These are phyloP conservation scores for Litoditis marina DNA, from an alignment of 2,888 invertebrate genomes.

Conservation along the genomic window DNA sequence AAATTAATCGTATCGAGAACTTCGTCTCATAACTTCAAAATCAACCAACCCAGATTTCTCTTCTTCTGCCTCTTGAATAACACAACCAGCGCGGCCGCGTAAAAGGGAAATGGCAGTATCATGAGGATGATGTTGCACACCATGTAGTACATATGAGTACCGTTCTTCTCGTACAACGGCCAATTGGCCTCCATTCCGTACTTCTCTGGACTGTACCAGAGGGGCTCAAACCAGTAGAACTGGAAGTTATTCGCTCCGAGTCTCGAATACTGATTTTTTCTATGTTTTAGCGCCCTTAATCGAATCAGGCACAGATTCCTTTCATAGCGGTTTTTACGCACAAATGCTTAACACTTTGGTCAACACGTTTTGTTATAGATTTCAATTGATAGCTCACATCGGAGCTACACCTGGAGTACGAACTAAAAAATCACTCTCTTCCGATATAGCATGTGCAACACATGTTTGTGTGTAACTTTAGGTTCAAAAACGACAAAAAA, in stretches of 20 bases:
- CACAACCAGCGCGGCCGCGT: slow-evolving; percentile 36
- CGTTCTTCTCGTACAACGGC: slow-evolving; percentile 30
- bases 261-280: too few species aligned
- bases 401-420: too few species aligned
- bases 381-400: neutral
- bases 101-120: slow-evolving; percentile 50
- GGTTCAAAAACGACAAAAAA: too few species aligned
- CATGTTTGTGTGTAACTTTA: too few species aligned
- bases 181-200: slow-evolving; percentile 50
- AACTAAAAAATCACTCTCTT: too few species aligned
- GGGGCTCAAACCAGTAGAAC: slow-evolving; percentile 48
- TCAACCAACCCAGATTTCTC: slow-evolving; percentile 28
- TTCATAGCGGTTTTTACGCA: too few species aligned
- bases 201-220: slow-evolving; percentile 42
- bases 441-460: too few species aligned
- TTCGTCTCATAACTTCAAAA: too few species aligned
- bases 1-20: too few species aligned
- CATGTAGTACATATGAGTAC: slow-evolving; percentile 48
- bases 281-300: too few species aligned
- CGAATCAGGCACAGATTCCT: too few species aligned
- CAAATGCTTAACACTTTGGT: too few species aligned
- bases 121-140: slow-evolving; percentile 46
- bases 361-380: neutral
- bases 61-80: slow-evolving; percentile 36
- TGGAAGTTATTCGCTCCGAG: slow-evolving; percentile 16